Base-by-base conservation (phyloP, 2,113 vertebrate species). In the Entomyzon cyanotis region DNA sequence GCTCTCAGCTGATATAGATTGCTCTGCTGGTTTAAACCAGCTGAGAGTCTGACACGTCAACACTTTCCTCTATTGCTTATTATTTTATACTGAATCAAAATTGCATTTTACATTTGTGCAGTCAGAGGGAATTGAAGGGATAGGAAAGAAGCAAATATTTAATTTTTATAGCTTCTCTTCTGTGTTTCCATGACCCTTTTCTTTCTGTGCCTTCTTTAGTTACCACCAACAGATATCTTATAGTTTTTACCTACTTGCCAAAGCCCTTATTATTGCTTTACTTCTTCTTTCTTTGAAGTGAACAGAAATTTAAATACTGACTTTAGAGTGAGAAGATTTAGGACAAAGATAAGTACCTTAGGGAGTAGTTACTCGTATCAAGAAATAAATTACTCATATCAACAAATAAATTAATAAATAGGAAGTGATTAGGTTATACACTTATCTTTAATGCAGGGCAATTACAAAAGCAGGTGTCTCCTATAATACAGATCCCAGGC, bases 1-100 rank as follows among this genome's bases (percentile, higher is more conserved):
- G 37, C 56, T 92, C 83, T 95, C 94, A 94, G 76, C 71, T 96
- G 95, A 86, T 94, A 80, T 10, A 86, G 83, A 90, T 74, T 89
- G 83, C 90, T 93, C 84, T 94, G 39, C 86, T 90, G 83, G 89
- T 89, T 94, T 94, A 93, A 94, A 93, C 86, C 91, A 95, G 91
- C 71, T 90, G 83, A 90, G 85, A 95, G 53, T 78, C 90, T 95
- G 89, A 93, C 60, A 80, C 56, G 17, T 93, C 78, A 90, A 90
- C 67, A 90, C 35, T 94, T 92, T 88, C 55, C 39, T 88, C 50
- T 90, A 56, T 59, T 74, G 73, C 88, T 89, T 80, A 70, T 90
- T 94, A 89, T 90, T 94, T 89, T 84, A 84, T 13, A n/a, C 63
- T 70, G 68, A 92, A 84, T 74, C 55, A 93, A 94, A 90, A 84